A percentile compares a stretch with the other conserved stretches of the same genome.
phyloP scores from a whole-genome alignment of 2,888 invertebrate genomes.

The Cyclophora albipunctata region DNA sequence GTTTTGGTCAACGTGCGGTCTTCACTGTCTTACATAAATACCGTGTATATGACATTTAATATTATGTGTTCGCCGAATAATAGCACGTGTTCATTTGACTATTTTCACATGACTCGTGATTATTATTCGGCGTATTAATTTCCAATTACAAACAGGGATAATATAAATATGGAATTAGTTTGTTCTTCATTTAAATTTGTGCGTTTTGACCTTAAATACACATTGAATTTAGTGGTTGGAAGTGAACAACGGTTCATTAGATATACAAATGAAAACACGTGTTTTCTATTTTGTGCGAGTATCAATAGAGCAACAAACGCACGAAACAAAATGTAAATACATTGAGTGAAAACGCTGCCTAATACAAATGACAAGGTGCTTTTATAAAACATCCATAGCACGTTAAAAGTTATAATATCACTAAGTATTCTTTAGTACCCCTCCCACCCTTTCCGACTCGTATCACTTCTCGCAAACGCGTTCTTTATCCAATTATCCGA shows the following conservation, averaged over 20 bases:
- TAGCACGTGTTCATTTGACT: no score
- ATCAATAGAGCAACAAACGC: slow-evolving; percentile 7
- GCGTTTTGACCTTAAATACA: no score
- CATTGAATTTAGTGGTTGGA: no score
- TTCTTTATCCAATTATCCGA: slow-evolving; percentile 75
- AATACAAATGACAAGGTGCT: no score
- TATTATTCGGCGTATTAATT: not conserved
- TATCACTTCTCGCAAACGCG: slow-evolving; percentile 69
- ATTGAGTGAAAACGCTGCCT: no score
- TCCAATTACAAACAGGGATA: no score
- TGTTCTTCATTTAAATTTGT: no score
- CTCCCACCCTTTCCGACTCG: slow-evolving; percentile 52
- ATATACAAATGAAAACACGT: no score
- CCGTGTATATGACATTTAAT: slow-evolving; percentile 37
- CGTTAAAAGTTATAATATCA: slow-evolving; percentile 33
- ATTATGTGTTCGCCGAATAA: slow-evolving; percentile 26
- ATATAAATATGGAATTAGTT: no score
- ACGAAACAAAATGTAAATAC: slow-evolving; percentile 20
- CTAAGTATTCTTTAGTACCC: slow-evolving; percentile 33
- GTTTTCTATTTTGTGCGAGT: no score
- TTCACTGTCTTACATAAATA: slow-evolving; percentile 36
- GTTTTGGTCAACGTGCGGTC: slow-evolving; percentile 34
- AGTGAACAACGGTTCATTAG: no score
- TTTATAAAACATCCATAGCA: no score
- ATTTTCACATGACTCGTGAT: not conserved